Percentiles rank a stretch among this genome's conserved stretches.
Evolutionary conservation across 2,113 vertebrate genomes (phyloP).

Genomic region (Clupea harengus): DNA sequence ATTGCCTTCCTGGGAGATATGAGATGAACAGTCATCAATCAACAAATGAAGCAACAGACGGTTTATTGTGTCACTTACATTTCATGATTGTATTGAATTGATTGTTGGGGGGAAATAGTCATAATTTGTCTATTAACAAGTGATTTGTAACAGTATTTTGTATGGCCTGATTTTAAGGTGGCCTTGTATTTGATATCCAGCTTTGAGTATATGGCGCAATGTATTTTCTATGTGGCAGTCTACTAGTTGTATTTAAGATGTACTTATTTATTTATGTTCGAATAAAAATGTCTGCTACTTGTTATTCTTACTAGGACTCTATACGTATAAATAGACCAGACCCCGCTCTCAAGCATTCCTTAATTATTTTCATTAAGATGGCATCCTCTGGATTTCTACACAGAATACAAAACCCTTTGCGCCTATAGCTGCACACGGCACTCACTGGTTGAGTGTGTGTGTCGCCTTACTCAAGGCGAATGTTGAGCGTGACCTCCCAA

Average conservation of each 20-base stretch:
- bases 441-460: no score
- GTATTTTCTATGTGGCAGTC: constrained; percentile 16
- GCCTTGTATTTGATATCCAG: background rate
- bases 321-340: background rate
- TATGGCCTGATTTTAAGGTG: background rate
- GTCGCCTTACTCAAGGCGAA: no score
- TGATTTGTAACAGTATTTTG: no score
- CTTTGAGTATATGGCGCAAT: background rate
- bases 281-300: background rate
- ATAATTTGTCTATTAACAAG: no score
- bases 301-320: background rate
- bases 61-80: background rate
- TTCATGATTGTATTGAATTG: background rate
- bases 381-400: no score
- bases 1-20: constrained; percentile 46
- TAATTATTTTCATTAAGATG: no score
- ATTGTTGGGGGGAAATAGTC: background rate
- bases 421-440: no score
- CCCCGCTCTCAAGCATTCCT: no score
- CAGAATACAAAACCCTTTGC: no score
- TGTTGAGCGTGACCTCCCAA: no score
- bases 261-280: background rate
- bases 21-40: constrained; percentile 19
- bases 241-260: background rate
- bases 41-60: background rate